Evolutionary conservation across 2,888 invertebrate species (phyloP), one percentile per base, ranked within the genome.

Genomic region (Arge pagana): DNA sequence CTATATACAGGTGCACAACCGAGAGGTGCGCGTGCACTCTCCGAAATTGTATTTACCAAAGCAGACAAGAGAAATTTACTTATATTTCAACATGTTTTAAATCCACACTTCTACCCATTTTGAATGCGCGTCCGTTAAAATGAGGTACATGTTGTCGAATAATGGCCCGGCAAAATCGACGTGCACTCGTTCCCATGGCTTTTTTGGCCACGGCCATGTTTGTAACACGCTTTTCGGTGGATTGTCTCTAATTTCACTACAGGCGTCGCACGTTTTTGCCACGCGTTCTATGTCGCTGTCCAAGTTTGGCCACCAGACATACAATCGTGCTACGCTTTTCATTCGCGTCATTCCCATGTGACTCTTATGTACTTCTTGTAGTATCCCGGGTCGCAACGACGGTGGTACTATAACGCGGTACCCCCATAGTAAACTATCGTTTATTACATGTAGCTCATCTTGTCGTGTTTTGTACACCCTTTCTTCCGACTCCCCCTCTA

Each of bases 41-140:
- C n/a, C n/a, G n/a, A n/a, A n/a, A n/a, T n/a, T n/a, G n/a, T n/a
- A n/a, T n/a, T n/a, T n/a, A n/a, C n/a, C n/a, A n/a, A n/a, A n/a
- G n/a, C n/a, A n/a, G n/a, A n/a, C n/a, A n/a, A n/a, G n/a, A n/a
- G n/a, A n/a, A n/a, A n/a, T n/a, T n/a, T n/a, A n/a, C n/a, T n/a
- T n/a, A n/a, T n/a, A n/a, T n/a, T n/a, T n/a, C n/a, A n/a, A n/a
- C n/a, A n/a, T n/a, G n/a, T n/a, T n/a, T n/a, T n/a, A n/a, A n/a
- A n/a, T n/a, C 23, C 41, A 37, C 0, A 61, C 28, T 16, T 64
- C 63, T 7, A 59, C 10, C 60, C 62, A 64, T 52, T 59, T 62
- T 0, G 58, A 56, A 49, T 50, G 50, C 5, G 61, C 59, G 36
- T 64, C 60, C 1, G 59, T 50, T 1, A 61, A 28, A 21, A 63